Base-by-base conservation (phyloP, 2,888 invertebrate species). In the Chrysina gloriosa region DNA sequence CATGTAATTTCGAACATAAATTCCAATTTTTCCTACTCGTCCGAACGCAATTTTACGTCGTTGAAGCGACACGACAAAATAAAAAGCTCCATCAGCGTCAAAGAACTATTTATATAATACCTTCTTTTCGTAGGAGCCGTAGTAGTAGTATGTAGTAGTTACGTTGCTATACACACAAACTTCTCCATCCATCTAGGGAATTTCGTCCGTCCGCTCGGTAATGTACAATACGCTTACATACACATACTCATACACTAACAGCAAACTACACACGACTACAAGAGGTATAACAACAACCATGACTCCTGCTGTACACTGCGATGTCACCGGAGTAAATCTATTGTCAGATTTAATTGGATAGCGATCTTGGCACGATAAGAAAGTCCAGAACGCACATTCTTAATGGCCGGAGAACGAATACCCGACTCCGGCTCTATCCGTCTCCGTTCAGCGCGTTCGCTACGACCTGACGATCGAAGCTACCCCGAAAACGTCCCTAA, bases 271-370 rank as follows among this genome's bases (percentile, higher is more conserved):
- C 58, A 61, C 58, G 42, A 61, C 58, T 61, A 61, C 58, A 61
- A 42, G 58, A 27, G 58, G 39, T 14, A 36, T 45, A 31, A 45
- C 45, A 34, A 48, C 34, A 48, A 50, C 63, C 47, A 63, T 50
- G 48, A 63, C 48, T 63, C 48, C 63, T 23, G 63, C 36, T 48
- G 48, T 63, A 50, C 63, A 50, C 63, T 21, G 23, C 63, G 42
- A 81, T 83, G 83, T 83, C 82, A 82, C 80, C 79, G 75, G 80
- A 78, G 80, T 82, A 82, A 83, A 83, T 81, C 83, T 78, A 84
- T 84, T 84, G 84, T 84, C 84, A 83, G 83, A 83, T 83, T 84
- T 84, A 84, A 84, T 84, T 84, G 84, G 84, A 84, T 84, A 80
- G 84, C 82, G 84, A 84, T 84, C 83, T 80, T 74, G 77, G 71